phyloP scores from a whole-genome alignment of 2,113 vertebrate genomes.

The Aptenodytes patagonicus region DNA sequence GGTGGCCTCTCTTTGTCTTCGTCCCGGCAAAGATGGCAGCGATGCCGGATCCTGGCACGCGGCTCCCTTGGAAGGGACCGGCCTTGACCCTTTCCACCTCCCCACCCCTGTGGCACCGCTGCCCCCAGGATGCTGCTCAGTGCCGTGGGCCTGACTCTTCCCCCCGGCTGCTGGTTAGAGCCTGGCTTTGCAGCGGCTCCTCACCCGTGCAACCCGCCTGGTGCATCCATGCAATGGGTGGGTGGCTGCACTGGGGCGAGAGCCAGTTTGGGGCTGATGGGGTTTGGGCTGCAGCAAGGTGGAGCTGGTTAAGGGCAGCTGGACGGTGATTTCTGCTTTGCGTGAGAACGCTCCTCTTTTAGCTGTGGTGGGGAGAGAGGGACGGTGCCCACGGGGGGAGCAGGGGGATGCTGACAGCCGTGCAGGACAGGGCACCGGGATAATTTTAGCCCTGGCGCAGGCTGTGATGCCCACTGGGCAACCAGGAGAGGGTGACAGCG shows the following conservation, averaged over 20 bases:
- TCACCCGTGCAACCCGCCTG: rapidly evolving
- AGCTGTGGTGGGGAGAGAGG: background rate
- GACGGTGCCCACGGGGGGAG: rapidly evolving
- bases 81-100: background rate
- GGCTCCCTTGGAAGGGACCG: background rate
- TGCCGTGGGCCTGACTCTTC: background rate
- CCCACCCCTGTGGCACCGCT: background rate
- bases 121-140: background rate
- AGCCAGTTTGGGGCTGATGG: background rate
- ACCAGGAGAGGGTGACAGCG: rapidly evolving
- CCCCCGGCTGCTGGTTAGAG: background rate
- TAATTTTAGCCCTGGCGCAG: background rate
- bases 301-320: background rate
- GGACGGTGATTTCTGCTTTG: background rate
- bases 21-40: background rate
- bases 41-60: rapidly evolving
- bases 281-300: background rate
- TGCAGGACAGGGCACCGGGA: rapidly evolving
- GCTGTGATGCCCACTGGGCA: rapidly evolving
- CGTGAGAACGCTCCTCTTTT: background rate
- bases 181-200: background rate
- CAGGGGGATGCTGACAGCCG: rapidly evolving
- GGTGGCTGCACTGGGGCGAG: rapidly evolving
- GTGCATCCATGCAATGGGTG: rapidly evolving
- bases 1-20: constrained; percentile 9